A percentile compares a stretch with the other conserved stretches of the same genome.
These are phyloP conservation scores for Oligia strigilis DNA, from an alignment of 2,888 invertebrate species.

Conservation along the genomic window DNA sequence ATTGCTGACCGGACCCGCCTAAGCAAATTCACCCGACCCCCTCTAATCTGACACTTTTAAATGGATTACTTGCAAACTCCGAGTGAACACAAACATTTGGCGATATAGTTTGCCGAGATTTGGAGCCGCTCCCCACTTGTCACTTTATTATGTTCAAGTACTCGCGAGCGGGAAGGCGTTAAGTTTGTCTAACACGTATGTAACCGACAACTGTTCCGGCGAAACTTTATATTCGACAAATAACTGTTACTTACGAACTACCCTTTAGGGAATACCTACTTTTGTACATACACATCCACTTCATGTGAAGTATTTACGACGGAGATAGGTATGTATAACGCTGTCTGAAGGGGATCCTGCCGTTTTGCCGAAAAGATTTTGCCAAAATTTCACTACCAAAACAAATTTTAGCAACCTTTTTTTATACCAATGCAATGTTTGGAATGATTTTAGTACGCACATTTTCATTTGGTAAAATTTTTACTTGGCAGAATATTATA, in stretches of 20 bases:
- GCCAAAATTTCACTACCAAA: no score
- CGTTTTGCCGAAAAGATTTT: no score
- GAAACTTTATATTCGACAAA: conserved; percentile 63
- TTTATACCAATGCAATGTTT: no score
- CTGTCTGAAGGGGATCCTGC: neutral
- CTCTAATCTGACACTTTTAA: conserved; percentile 86
- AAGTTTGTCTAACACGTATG: conserved; percentile 66
- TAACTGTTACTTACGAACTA: conserved; percentile 46
- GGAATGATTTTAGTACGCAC: no score
- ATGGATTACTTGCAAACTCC: conserved; percentile 80
- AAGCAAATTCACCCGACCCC: conserved; percentile 81
- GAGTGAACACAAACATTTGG: conserved; percentile 75
- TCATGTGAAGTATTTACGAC: conserved; percentile 33
- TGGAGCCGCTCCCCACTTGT: conserved; percentile 66
- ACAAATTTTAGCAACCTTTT: no score
- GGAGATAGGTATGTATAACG: neutral
- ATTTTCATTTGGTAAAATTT: no score
- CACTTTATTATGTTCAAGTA: conserved; percentile 64
- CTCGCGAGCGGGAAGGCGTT: conserved; percentile 51
- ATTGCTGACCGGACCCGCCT: conserved; percentile 83
- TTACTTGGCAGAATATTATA: no score
- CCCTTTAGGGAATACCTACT: conserved; percentile 32
- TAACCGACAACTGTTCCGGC: conserved; percentile 53
- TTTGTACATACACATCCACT: conserved; percentile 17
- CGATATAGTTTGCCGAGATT: conserved; percentile 73